Conservation (phyloP, 2,888 invertebrate genomes). For the Leptura quadrifasciata region DNA sequence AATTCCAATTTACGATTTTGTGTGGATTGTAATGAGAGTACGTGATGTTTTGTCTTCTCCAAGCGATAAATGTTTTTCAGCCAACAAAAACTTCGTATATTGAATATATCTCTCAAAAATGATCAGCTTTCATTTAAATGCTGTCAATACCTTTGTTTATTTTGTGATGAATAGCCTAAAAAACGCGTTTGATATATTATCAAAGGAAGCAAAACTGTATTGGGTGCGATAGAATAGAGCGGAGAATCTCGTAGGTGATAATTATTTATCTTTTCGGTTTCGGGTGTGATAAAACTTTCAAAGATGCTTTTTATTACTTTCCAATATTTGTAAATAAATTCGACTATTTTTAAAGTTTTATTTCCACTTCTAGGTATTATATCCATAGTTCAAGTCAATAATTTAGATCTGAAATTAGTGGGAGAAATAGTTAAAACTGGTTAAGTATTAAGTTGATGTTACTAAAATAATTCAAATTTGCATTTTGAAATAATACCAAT, state of each 20-base stretch:
- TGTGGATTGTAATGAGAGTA: not conserved
- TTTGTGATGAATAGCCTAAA: slow-evolving; percentile 28
- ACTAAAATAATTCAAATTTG: too few relatives aligned
- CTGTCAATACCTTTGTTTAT: slow-evolving; percentile 43
- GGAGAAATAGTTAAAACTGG: too few relatives aligned
- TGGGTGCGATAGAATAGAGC: slow-evolving; percentile 24
- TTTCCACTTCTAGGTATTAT: not conserved
- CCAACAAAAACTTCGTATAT: slow-evolving; percentile 21
- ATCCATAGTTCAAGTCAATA: too few relatives aligned
- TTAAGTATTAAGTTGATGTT: too few relatives aligned
- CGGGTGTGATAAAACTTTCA: slow-evolving; percentile 10
- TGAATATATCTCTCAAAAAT: slow-evolving; percentile 35
- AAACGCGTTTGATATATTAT: slow-evolving; percentile 32
- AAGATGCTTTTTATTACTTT: not conserved
- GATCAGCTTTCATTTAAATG: slow-evolving; percentile 40
- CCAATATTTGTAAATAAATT: not conserved
- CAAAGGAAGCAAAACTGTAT: slow-evolving; percentile 34
- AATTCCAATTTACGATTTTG: not conserved
- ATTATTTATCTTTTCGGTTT: slow-evolving; percentile 33
- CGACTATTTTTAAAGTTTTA: not conserved
- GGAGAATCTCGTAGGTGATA: slow-evolving; percentile 30
- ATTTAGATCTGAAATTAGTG: too few relatives aligned
- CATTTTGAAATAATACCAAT: too few relatives aligned
- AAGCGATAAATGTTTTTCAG: not conserved
- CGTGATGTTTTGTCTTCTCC: not conserved